phyloP scores from a whole-genome alignment of 2,113 vertebrate genomes.

The Gambusia affinis region DNA sequence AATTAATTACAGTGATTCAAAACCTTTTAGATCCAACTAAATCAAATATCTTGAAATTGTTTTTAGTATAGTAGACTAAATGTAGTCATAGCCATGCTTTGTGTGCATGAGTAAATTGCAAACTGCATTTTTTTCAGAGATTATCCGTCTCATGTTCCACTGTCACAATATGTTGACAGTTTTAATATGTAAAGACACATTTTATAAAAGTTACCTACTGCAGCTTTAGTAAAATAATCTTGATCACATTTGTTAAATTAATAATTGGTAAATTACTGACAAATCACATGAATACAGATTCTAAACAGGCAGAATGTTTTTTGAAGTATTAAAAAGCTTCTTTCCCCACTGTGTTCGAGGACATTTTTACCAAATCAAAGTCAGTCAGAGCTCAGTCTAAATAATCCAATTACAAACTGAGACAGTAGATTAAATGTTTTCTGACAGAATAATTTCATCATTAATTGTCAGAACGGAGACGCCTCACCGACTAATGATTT shows the following conservation, averaged over 20 bases:
- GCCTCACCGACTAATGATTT: constrained; percentile 25
- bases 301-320: background rate
- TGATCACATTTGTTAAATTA: background rate
- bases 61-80: no score
- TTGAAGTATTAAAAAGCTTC: background rate
- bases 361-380: constrained; percentile 1
- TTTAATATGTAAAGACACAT: no score
- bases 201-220: no score
- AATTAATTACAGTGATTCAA: background rate
- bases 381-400: constrained; percentile 6
- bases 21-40: background rate
- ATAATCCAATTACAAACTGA: constrained; percentile 24
- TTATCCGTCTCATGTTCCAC: no score
- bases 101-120: no score
- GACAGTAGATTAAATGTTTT: constrained; percentile 30
- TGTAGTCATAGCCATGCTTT: no score
- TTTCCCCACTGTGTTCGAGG: background rate
- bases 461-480: constrained; percentile 7
- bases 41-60: background rate
- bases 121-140: no score
- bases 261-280: background rate
- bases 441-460: constrained; percentile 37
- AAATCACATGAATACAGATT: background rate
- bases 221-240: background rate
- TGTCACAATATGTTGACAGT: no score